Conservation (phyloP, 1,140 invertebrate species). For the Philopotamus ludificatus region DNA sequence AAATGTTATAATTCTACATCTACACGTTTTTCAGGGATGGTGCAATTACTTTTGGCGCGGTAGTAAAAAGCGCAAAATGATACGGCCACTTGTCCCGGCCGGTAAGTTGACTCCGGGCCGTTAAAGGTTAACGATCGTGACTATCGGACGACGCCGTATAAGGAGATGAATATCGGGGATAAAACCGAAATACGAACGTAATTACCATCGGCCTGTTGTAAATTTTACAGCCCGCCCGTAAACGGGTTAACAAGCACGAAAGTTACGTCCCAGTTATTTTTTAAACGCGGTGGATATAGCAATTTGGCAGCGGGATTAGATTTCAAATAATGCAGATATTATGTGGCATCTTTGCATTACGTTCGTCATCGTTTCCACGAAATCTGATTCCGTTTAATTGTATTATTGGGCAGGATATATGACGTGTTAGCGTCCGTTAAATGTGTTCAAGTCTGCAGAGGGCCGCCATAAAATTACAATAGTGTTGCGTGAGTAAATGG, state of each 20-base stretch:
- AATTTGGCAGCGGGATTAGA: not conserved
- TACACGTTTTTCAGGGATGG: too few species aligned
- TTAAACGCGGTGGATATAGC: not conserved
- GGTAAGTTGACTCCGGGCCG: not conserved
- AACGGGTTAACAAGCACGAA: slow-evolving; percentile 7
- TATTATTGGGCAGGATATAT: not conserved
- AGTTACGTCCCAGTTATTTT: slow-evolving; percentile 12
- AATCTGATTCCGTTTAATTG: too few species aligned
- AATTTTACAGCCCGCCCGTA: slow-evolving; percentile 23
- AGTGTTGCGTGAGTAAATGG: slow-evolving; percentile 37
- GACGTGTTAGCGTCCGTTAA: not conserved
- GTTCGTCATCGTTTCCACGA: not conserved
- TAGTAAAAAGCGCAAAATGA: too few species aligned
- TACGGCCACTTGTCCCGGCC: not conserved
- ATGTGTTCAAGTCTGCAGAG: not conserved
- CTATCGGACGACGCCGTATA: slow-evolving; percentile 10
- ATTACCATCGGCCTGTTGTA: slow-evolving; percentile 27
- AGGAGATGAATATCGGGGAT: slow-evolving; percentile 28
- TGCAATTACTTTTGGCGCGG: too few species aligned
- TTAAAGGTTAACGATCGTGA: slow-evolving; percentile 26
- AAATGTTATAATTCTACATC: too few species aligned
- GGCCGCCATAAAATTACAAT: slow-evolving; percentile 30
- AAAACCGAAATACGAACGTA: slow-evolving; percentile 13
- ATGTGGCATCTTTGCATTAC: not conserved
- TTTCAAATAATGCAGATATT: not conserved